Conservation (phyloP, 2,113 vertebrate genomes). For the Salminus brasiliensis region DNA sequence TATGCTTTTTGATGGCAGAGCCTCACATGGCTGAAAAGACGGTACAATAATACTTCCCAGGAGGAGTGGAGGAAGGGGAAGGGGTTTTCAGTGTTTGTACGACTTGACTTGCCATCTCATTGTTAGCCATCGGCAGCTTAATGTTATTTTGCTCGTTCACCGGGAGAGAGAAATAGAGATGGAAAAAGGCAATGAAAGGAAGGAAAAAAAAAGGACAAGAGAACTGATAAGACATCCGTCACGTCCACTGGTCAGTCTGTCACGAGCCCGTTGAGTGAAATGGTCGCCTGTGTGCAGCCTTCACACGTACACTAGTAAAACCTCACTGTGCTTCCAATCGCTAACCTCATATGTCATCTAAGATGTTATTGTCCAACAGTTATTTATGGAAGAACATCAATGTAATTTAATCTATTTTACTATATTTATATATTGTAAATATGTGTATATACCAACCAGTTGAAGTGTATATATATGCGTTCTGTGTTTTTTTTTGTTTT, state of each 20-base stretch:
- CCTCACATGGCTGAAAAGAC: constrained; percentile 10
- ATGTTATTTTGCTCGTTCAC: constrained; percentile 8
- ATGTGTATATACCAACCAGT: constrained; percentile 77
- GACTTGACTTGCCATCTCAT: constrained; percentile 46
- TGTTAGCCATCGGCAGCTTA: constrained; percentile 60
- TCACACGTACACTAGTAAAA: constrained; percentile 59
- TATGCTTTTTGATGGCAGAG: constrained; percentile 16
- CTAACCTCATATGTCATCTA: constrained; percentile 78
- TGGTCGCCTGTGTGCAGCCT: neutral
- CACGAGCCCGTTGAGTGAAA: constrained; percentile 23
- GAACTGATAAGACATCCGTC: neutral
- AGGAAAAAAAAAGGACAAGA: neutral
- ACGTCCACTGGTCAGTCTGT: constrained; percentile 36
- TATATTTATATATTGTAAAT: constrained; percentile 92
- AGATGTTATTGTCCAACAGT: constrained; percentile 80
- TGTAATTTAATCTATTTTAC: constrained; percentile 98
- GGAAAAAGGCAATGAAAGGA: neutral
- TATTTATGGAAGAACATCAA: constrained; percentile 94
- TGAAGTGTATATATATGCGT: constrained; percentile 62
- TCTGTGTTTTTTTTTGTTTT: constrained; percentile 47
- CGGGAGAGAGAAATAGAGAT: neutral
- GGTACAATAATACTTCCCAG: neutral
- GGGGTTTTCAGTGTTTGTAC: neutral
- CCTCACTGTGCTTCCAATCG: constrained; percentile 85
- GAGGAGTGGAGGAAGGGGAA: neutral